Conservation (phyloP, 1,140 invertebrate genomes). For the Phocides pigmalion region DNA sequence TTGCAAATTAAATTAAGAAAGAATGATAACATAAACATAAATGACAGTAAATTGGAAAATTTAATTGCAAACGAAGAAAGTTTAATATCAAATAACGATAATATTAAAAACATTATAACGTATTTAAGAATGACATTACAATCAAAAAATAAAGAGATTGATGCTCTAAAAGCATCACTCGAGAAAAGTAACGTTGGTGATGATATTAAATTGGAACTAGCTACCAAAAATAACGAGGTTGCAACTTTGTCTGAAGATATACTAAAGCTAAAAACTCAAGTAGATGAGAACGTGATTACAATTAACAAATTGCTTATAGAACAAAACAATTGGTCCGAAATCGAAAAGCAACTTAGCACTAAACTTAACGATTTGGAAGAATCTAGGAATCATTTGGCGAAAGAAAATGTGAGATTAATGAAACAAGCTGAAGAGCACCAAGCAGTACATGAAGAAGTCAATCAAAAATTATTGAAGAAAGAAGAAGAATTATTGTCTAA, state of each 20-base stretch:
- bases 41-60: constrained; percentile 49
- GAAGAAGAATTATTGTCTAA: constrained; percentile 35
- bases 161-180: constrained; percentile 46
- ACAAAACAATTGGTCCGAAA: constrained; percentile 36
- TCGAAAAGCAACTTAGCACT: constrained; percentile 38
- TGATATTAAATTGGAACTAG: constrained; percentile 39
- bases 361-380: constrained; percentile 37
- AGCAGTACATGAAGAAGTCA: constrained; percentile 41
- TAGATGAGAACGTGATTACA: constrained; percentile 38
- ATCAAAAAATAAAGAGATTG: constrained; percentile 54
- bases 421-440: constrained; percentile 42
- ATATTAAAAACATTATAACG: constrained; percentile 66
- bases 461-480: constrained; percentile 36
- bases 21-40: constrained; percentile 46
- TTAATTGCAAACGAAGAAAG: constrained; percentile 67
- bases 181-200: constrained; percentile 26
- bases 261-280: constrained; percentile 42
- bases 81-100: constrained; percentile 71
- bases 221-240: constrained; percentile 48
- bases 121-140: constrained; percentile 56
- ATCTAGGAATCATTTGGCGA: constrained; percentile 27
- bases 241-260: constrained; percentile 40
- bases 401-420: constrained; percentile 36
- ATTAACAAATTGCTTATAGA: constrained; percentile 41
- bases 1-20: constrained; percentile 55